Percentiles rank a stretch among this genome's conserved stretches.
These are phyloP conservation scores for Drosophila differens DNA, from an alignment of 2,888 invertebrate species.

Conservation along the genomic window DNA sequence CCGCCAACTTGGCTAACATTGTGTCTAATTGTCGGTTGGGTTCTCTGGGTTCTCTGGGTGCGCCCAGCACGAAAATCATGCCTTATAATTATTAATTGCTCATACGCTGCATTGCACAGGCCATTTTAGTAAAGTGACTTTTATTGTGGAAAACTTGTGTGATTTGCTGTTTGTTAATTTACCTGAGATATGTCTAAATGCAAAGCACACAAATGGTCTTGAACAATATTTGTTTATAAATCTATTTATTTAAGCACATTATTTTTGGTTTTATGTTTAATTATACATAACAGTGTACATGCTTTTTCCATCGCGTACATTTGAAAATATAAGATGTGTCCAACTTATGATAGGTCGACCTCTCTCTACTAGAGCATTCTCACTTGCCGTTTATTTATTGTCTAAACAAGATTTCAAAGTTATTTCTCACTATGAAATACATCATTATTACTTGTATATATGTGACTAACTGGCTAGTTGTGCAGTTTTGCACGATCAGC, in stretches of 20 bases:
- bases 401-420: background rate
- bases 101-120: conserved; percentile 51
- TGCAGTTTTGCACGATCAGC: background rate
- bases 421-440: background rate
- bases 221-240: background rate
- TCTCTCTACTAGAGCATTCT: background rate
- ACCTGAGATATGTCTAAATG: background rate
- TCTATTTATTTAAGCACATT: background rate
- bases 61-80: conserved; percentile 39
- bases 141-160: background rate
- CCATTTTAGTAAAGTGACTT: conserved; percentile 44
- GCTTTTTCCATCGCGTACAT: background rate
- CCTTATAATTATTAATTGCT: conserved; percentile 58
- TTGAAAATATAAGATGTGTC: background rate
- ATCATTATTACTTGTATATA: background rate
- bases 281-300: too few species aligned
- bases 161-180: background rate
- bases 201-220: background rate
- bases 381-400: background rate
- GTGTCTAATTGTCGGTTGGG: conserved; percentile 58
- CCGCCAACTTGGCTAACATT: conserved; percentile 53
- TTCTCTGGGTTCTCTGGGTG: conserved; percentile 45
- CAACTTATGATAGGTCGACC: background rate
- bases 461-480: background rate
- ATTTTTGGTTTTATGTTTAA: background rate